phyloP scores from a whole-genome alignment of 2,113 vertebrate species.

The Dasyprocta punctata region DNA sequence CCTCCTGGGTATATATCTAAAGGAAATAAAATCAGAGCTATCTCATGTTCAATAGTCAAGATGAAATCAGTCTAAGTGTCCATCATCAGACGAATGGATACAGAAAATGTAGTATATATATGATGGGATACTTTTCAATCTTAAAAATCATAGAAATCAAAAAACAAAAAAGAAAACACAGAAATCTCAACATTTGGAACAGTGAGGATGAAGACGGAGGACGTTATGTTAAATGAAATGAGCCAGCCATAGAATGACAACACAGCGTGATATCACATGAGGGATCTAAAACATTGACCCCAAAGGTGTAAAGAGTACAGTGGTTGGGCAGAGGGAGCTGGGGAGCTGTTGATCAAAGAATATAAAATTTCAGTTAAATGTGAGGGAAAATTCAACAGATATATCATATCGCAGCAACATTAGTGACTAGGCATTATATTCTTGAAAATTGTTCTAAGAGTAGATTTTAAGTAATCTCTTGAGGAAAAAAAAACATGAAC shows the following conservation, averaged over 20 bases:
- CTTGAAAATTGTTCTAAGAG: neutral
- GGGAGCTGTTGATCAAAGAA: neutral
- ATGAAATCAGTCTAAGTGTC: neutral
- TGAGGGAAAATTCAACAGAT: neutral
- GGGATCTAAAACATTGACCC: neutral
- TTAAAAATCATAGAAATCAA: neutral
- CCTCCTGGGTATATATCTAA: neutral
- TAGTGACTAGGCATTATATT: neutral
- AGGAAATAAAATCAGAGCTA: neutral
- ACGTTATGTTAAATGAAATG: neutral
- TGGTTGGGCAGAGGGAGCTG: too few species aligned
- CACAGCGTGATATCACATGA: neutral
- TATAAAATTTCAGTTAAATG: neutral
- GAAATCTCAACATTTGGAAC: neutral
- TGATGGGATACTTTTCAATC: neutral
- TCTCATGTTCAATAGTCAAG: neutral
- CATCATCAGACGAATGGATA: neutral
- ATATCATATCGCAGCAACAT: neutral
- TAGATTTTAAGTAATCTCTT: neutral
- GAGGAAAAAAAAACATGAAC: neutral
- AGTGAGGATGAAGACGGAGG: neutral
- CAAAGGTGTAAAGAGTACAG: neutral
- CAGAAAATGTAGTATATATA: neutral
- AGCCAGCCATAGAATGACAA: neutral
- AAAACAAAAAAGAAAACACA: neutral